Evolutionary conservation across 1,140 invertebrate genomes (phyloP), one percentile per base, ranked within the genome.

Genomic region (Grapholita molesta): DNA sequence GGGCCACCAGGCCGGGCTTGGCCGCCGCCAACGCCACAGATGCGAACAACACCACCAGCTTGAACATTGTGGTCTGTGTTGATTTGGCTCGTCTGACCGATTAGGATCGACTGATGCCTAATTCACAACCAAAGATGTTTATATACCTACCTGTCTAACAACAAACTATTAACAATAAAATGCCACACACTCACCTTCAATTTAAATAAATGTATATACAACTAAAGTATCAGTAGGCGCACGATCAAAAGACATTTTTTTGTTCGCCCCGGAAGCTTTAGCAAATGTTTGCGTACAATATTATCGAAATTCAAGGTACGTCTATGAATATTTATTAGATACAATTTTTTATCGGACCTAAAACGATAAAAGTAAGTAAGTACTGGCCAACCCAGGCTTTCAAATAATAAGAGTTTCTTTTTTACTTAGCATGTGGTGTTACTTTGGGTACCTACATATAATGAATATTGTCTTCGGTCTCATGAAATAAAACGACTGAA

Each of bases 11-110:
- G 53, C 87, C 80, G 8, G 91, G 90, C 68, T 91, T 90, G 66
- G 90, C 90, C 32, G 88, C 83, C 21, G 90, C 91, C 66, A 92
- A 65, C 70, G 86, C 88, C 55, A 83, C 64, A 53, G 83, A 72
- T 48, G 83, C 84, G 71, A 90, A 83, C 70, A 91, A 87, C 76
- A 91, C 83, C 79, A 92, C 84, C 84, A 89, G 73, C 77, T 90
- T 90, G 89, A 88, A 93, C 87, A 89, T 91, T 79, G 78, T 92
- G 90, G 89, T 93, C 88, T 91, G 89, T 91, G 88, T 91, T 91
- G 88, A 77, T 72, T 78, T 77, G 25, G 9, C 24, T 61, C n/a
- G 65, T 72, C 72, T 76, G 76, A 79, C 77, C 79, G 79, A 85
- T 73, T 69, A 70, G 78, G 77, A 85, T 84, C 78, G 79, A 90